Evolutionary conservation across 1,140 invertebrate genomes (phyloP), one percentile per base, ranked within the genome.

Genomic region (Trichonephila clavipes): DNA sequence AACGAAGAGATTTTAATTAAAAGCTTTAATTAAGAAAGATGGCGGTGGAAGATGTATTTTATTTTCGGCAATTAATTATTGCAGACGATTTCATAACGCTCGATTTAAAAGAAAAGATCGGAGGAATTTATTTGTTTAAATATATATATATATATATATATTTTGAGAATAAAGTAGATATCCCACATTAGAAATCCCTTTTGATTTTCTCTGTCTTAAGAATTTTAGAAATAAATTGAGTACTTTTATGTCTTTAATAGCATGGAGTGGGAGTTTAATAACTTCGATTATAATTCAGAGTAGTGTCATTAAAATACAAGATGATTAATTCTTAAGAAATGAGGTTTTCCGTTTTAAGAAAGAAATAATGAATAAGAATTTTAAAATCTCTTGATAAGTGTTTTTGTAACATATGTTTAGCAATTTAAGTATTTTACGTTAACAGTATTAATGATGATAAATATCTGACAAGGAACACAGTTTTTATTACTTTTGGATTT

Each of bases 1-100:
- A 44, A 59, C 82, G 51, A 58, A 28, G 44, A 83, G 44, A 83
- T 83, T 83, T 83, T 83, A 83, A 83, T 83, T 83, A 83, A 83
- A 83, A 83, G 51, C 82, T 83, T 14, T 28, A 83, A 83, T 83
- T 83, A 83, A 83, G 21, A 14, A 24, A 51, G 44, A 83, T 58
- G 28, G 82, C 44, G 44, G 21, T 44, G 44, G 21, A 18, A 58
- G 44, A 58, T 83, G 21, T 83, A 58, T 83, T 77, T 77, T 77
- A 28, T 77, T 83, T 83, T 59, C 40, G 21, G 21, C 44, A 21
- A 83, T 83, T 83, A 51, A 83, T 83, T 83, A 83, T 58, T 83
- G 44, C 82, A 83, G 44, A 21, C 82, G 51, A 58, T 83, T 83
- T 83, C 19, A 51, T 58, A 58, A n/a, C 82, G 44, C 44, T 59